Conservation (phyloP, 2,888 invertebrate genomes). For the Drosophila subquinaria region DNA sequence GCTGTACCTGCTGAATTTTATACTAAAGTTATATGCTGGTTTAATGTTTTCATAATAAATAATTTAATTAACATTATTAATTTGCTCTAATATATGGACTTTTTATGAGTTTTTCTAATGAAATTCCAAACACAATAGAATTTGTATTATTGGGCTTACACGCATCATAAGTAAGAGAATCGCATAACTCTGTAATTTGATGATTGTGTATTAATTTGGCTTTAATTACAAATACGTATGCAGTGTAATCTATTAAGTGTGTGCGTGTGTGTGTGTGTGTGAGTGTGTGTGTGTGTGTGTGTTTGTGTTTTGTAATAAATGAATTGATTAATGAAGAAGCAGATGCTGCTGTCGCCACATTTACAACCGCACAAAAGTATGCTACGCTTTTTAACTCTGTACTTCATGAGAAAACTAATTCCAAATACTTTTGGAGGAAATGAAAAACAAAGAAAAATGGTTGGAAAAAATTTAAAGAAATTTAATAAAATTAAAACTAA, state of each 20-base stretch:
- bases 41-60: too few species aligned
- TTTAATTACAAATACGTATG: conserved; percentile 51
- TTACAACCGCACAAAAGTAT: conserved; percentile 46
- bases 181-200: conserved; percentile 12
- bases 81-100: conserved; percentile 11
- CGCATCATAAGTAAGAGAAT: conserved; percentile 18
- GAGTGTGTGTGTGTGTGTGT: background rate
- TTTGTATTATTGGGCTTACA: background rate
- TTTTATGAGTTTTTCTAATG: conserved; percentile 6
- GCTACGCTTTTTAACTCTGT: conserved; percentile 49
- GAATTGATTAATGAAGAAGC: too few species aligned
- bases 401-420: too few species aligned
- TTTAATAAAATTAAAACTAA: too few species aligned
- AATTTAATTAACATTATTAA: conserved; percentile 19
- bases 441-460: too few species aligned
- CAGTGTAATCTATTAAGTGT: background rate
- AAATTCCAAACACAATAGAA: conserved; percentile 6
- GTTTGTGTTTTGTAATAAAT: too few species aligned
- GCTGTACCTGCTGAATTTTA: background rate
- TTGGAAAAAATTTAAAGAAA: too few species aligned
- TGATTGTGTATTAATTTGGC: conserved; percentile 45
- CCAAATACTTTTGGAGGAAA: too few species aligned
- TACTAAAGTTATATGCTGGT: background rate
- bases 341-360: conserved; percentile 6
- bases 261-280: background rate